A percentile compares a stretch with the other conserved stretches of the same genome.
phyloP scores from a whole-genome alignment of 2,113 vertebrate genomes.

The Aythya baeri region DNA sequence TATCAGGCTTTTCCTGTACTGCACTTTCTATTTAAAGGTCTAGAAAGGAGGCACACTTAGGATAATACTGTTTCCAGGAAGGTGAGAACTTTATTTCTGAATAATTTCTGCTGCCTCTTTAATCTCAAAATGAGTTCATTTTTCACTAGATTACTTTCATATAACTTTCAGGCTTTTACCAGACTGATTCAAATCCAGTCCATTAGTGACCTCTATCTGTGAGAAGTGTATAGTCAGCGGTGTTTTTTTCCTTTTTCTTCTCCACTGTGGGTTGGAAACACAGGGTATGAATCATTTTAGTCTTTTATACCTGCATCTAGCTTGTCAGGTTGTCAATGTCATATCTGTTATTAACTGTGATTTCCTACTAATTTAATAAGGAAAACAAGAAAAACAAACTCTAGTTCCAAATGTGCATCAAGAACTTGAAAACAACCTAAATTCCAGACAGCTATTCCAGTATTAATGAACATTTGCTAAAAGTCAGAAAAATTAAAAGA shows the following conservation, averaged over 20 bases:
- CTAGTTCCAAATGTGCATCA: not conserved
- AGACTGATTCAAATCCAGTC: conserved; percentile 80
- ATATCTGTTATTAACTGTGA: not conserved
- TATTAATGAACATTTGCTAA: conserved; percentile 16
- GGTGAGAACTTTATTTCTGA: conserved; percentile 44
- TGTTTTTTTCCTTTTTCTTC: conserved; percentile 9
- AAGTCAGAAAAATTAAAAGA: not conserved
- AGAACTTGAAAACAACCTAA: not conserved
- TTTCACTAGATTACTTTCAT: conserved; percentile 73
- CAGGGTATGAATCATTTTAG: not conserved
- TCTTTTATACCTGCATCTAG: not conserved
- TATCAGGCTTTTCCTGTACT: not conserved
- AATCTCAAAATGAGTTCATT: conserved; percentile 70
- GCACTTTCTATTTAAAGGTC: conserved; percentile 11
- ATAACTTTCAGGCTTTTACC: conserved; percentile 74
- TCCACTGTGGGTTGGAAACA: not conserved
- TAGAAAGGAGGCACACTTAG: conserved; percentile 41
- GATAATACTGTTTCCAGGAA: conserved; percentile 54
- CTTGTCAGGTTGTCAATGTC: not conserved
- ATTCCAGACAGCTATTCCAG: not conserved
- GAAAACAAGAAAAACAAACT: not conserved
- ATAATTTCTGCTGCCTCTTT: conserved; percentile 48
- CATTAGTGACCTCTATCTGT: conserved; percentile 88
- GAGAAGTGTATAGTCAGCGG: conserved; percentile 70
- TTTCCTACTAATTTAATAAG: conserved; percentile 33